phyloP scores from a whole-genome alignment of 2,797 vertebrate species.

The Halcyon smyrnensis region DNA sequence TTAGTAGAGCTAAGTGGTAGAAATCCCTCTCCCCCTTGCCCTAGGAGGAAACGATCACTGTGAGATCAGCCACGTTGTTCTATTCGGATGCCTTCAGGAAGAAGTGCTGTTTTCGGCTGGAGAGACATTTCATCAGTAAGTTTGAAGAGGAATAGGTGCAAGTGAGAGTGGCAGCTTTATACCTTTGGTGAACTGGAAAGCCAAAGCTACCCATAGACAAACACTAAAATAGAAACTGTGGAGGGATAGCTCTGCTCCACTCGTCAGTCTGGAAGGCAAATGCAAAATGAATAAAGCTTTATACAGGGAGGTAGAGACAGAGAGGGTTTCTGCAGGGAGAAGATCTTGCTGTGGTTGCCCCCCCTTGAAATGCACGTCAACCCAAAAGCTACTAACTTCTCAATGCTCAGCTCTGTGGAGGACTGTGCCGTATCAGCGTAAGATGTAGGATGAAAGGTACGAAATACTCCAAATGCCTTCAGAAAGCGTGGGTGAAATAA shows the following conservation, averaged over 20 bases:
- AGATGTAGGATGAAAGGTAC: not conserved
- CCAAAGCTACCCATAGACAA: not conserved
- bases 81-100: not conserved
- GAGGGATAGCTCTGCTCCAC: not conserved
- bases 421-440: not conserved
- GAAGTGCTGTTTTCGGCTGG: not conserved
- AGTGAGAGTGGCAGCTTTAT: not conserved
- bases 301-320: not conserved
- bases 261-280: not conserved
- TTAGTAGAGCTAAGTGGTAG: not conserved
- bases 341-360: not conserved
- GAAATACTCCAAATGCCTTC: not conserved
- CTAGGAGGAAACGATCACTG: not conserved
- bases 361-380: not conserved
- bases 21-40: not conserved
- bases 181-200: not conserved
- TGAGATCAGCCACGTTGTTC: fast-evolving
- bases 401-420: not conserved
- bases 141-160: not conserved
- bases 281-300: not conserved
- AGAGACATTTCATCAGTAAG: not conserved
- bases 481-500: not conserved
- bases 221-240: not conserved
- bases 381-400: not conserved
- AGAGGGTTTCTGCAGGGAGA: not conserved